These are phyloP conservation scores for Oncorhynchus tshawytscha DNA, from an alignment of 2,113 vertebrate species.

Conservation along the genomic window DNA sequence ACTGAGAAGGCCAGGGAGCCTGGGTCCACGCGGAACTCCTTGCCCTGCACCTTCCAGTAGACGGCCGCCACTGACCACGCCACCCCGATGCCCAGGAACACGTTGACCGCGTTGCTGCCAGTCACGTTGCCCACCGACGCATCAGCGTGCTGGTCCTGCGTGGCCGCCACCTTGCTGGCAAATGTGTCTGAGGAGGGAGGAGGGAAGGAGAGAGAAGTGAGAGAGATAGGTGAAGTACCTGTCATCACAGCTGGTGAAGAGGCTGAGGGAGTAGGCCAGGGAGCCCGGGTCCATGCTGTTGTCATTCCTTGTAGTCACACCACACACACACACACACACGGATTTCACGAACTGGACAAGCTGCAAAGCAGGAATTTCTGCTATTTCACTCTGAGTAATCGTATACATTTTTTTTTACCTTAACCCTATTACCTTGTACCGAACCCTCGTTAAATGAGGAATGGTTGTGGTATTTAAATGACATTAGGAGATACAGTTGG, in stretches of 20 bases:
- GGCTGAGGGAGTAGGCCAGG: too few relatives aligned
- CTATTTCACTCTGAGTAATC: too few relatives aligned
- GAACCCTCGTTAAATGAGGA: too few relatives aligned
- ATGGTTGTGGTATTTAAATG: not conserved
- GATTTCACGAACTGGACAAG: too few relatives aligned
- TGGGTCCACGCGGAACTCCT: slow-evolving; percentile 78
- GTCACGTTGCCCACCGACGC: slow-evolving; percentile 92
- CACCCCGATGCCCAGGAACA: slow-evolving; percentile 90
- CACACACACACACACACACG: too few relatives aligned
- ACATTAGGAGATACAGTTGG: not conserved
- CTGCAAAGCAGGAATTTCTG: too few relatives aligned
- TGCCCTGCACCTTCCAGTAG: slow-evolving; percentile 82
- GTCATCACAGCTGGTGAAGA: too few relatives aligned
- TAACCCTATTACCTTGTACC: too few relatives aligned
- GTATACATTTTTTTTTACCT: too few relatives aligned
- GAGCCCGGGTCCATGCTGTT: too few relatives aligned
- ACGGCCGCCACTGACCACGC: slow-evolving; percentile 91
- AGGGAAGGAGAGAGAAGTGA: not conserved
- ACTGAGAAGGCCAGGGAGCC: slow-evolving; percentile 91
- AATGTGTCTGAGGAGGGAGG: slow-evolving; percentile 79
- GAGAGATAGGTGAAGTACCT: too few relatives aligned
- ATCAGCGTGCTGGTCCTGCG: slow-evolving; percentile 90
- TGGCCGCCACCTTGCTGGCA: slow-evolving; percentile 90
- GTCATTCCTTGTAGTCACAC: too few relatives aligned
- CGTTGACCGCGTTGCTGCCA: slow-evolving; percentile 90